phyloP scores from a whole-genome alignment of 2,797 vertebrate genomes.

The Urophycis tenuis region DNA sequence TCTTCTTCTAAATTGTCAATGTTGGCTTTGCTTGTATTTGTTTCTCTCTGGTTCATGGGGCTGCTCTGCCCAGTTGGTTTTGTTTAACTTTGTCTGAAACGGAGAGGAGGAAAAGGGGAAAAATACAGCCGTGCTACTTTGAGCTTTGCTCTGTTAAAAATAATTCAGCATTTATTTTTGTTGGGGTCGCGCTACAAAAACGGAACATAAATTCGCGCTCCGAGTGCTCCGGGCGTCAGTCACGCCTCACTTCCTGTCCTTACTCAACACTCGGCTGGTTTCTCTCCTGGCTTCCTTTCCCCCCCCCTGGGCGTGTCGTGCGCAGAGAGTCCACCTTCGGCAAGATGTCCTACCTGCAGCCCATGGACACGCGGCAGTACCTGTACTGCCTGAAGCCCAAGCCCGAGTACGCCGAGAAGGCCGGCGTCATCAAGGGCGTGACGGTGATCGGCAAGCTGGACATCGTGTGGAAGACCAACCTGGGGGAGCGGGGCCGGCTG shows the following conservation, averaged over 20 bases:
- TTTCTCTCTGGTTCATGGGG: no score
- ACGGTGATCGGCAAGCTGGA: slow-evolving; percentile 97
- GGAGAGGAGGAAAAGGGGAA: no score
- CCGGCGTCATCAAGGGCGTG: slow-evolving; percentile 95
- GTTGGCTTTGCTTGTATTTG: no score
- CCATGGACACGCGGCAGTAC: slow-evolving; percentile 96
- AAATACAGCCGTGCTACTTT: no score
- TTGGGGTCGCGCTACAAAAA: not conserved
- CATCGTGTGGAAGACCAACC: slow-evolving; percentile 98
- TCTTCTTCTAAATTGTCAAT: no score
- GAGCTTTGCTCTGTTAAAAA: no score
- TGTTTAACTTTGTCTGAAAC: no score
- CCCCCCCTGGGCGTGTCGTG: no score
- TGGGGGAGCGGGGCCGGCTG: slow-evolving; percentile 90
- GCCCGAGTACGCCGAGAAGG: slow-evolving; percentile 96
- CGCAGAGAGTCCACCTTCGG: slow-evolving; percentile 89
- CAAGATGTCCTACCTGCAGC: slow-evolving; percentile 94
- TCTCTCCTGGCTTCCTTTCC: not conserved
- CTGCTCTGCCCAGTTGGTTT: no score
- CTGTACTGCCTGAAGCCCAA: slow-evolving; percentile 96
- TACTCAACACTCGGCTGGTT: not conserved
- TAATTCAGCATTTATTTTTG: no score
- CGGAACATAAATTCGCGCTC: no score
- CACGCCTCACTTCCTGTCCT: not conserved
- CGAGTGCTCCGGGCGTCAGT: not conserved